Conservation (phyloP, 2,113 vertebrate genomes). For the Calyptomena viridis region DNA sequence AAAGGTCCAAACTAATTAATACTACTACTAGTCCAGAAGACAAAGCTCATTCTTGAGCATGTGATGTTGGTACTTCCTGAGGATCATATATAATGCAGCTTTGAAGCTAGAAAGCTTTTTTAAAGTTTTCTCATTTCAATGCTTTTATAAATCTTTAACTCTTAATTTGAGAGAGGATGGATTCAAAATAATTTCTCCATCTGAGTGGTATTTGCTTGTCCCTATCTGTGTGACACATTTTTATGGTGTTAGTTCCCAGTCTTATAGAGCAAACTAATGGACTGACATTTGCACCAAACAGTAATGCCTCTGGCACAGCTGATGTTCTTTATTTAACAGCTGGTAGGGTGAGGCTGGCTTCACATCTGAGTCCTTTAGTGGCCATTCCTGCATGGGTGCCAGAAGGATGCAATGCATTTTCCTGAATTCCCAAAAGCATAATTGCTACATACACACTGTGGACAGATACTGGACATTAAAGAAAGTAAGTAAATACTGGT, state of each 20-base stretch:
- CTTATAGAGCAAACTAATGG: background rate
- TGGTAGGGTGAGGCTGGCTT: background rate
- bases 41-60: slow-evolving; percentile 4
- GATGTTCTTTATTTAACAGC: background rate
- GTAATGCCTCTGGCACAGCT: background rate
- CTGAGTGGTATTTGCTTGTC: background rate
- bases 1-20: slow-evolving; percentile 1
- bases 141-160: background rate
- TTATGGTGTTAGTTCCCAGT: background rate
- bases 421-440: background rate
- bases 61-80: background rate
- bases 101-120: background rate
- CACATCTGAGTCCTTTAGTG: background rate
- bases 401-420: background rate
- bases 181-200: background rate
- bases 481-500: background rate
- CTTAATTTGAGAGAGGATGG: background rate
- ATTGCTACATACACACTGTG: background rate
- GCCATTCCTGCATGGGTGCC: background rate
- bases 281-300: background rate
- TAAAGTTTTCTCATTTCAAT: background rate
- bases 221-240: background rate
- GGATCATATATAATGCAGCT: background rate
- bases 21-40: background rate
- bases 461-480: background rate